Base-by-base conservation (phyloP, 1,140 invertebrate genomes). In the Meteorus sp. region DNA sequence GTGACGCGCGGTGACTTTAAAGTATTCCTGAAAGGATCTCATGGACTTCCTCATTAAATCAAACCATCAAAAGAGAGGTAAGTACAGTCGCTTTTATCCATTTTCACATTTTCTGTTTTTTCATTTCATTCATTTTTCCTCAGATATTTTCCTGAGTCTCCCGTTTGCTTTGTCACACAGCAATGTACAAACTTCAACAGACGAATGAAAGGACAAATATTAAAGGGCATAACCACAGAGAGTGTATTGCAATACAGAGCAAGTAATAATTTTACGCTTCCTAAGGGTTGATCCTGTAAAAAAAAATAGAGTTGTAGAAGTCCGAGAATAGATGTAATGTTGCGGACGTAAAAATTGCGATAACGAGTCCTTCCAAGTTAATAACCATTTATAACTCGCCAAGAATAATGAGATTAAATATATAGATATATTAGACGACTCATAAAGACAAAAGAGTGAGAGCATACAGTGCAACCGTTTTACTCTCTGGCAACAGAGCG, bases 31-130 rank as follows among this genome's bases (percentile, higher is more conserved):
- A 77, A 77, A 77, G 71, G 71, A 77, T 69, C 70, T 63, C 62
- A 68, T 64, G 56, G 45, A 57, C 48, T 51, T 44, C 70, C 76
- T 79, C 70, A 75, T 80, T 77, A 73, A 79, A 79, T 79, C 71
- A 64, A 60, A 57, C 59, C 70, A 74, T 76, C 71, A 74, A 77
- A 76, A 75, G 73, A 68, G 29, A 37, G 17, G n/a, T n/a, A n/a
- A n/a, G 15, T 39, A 69, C 63, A 13, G 15, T 4, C 37, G 23
- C 15, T 9, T 6, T 52, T 50, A 56, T 45, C 33, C 53, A 44
- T 47, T 52, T 65, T 51, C 37, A 45, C 55, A 56, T 52, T 15
- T 27, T 53, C 22, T 27, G 54, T 11, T 31, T 54, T 27, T 63
- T 48, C 31, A 31, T 44, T 15, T 59, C 53, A 6, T 31, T 29